Evolutionary conservation across 1,140 invertebrate species (phyloP), one percentile per base, ranked within the genome.

Genomic region (Dreissena rostriformis): DNA sequence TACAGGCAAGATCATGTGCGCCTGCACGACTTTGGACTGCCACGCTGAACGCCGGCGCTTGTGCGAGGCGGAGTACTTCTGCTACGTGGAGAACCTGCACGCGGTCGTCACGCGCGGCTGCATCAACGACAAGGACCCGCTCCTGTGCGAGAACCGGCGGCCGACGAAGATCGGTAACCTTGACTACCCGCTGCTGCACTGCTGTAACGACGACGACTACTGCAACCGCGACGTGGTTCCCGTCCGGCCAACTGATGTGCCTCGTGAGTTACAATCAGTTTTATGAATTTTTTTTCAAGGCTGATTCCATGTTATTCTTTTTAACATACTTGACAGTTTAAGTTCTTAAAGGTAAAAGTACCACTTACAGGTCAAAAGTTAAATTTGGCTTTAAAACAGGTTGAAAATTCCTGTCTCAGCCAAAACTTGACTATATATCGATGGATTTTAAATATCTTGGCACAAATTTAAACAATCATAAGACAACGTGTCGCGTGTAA

Each of bases 121-220:
- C 29, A 90, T 90, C 4, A 86, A 90, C 65, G 80, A 87, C 26
- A 73, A 81, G 17, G 85, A 88, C 14, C 87, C 90, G 1, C 82
- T 91, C 57, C 70, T 89, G 1, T 92, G 92, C 82, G 92, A 92
- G 76, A 92, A 92, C 85, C 83, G 89, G 19, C 79, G 83, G 17
- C 89, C 91, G 11, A 72, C 83, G 11, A 90, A 90, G 39, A 53
- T 87, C 1, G 39, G 55, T 26, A 17, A 75, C 11, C 51, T 78
- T 79, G 68, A 82, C 77, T 52, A 85, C 87, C 4, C 70, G 68
- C 71, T 86, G 1, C 71, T 91, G 61, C 86, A 86, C 70, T 92
- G 92, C 81, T 92, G 92, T 65, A 86, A 82, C 5, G 84, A 90
- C 66, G 83, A 71, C 29, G 82, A 89, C 52, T 89, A 86, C 63